These are phyloP conservation scores for Hartigia nigra DNA, from an alignment of 2,888 invertebrate genomes.

Conservation along the genomic window DNA sequence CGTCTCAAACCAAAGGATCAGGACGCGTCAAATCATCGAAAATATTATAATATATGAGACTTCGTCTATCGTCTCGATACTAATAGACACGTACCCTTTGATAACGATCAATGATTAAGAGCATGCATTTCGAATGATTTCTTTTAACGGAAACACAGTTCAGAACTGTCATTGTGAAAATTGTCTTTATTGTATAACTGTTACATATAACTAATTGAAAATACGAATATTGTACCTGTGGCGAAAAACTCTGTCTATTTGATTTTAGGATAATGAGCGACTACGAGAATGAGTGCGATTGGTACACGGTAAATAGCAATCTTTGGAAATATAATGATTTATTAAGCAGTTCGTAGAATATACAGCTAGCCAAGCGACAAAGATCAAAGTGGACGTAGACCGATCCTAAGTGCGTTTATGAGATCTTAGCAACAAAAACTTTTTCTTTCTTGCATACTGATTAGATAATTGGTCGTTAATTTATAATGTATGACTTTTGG, in stretches of 20 bases:
- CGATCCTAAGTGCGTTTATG: not conserved
- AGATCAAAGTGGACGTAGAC: not conserved
- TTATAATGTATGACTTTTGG: not conserved
- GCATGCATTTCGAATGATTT: not conserved
- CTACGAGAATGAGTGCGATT: not conserved
- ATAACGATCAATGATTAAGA: not conserved
- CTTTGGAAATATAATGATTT: slow-evolving; percentile 2
- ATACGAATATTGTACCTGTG: not conserved
- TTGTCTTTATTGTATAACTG: not conserved
- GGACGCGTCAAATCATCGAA: slow-evolving; percentile 43
- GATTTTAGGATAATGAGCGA: not conserved
- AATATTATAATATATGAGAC: slow-evolving; percentile 8
- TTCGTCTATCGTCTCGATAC: not conserved
- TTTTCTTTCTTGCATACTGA: not conserved
- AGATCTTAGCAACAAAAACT: not conserved
- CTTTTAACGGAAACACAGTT: not conserved
- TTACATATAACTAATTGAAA: not conserved
- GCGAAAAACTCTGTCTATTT: not conserved
- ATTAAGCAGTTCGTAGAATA: not conserved
- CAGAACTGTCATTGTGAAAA: not conserved
- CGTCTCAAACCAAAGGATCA: slow-evolving; percentile 34
- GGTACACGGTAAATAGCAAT: not conserved
- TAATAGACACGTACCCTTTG: not conserved
- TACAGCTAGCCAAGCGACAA: slow-evolving; percentile 1
- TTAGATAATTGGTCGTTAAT: not conserved